Conservation (phyloP, 2,113 vertebrate genomes). For the Vidua chalybeata region DNA sequence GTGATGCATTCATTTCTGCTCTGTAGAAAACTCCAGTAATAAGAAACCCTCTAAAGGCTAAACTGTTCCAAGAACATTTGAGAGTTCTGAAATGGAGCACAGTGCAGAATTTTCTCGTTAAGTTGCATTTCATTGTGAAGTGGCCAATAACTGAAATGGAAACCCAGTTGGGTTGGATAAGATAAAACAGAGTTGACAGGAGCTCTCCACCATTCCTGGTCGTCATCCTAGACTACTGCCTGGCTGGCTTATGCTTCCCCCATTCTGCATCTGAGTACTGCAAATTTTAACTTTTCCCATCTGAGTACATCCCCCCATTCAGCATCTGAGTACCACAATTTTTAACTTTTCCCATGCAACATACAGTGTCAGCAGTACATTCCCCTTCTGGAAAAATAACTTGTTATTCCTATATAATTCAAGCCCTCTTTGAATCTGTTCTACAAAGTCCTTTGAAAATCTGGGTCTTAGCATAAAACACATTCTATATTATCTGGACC, state of each 20-base stretch:
- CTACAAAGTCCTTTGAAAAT: neutral
- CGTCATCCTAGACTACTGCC: neutral
- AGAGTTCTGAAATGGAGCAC: neutral
- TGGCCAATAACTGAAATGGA: neutral
- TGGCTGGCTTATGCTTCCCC: neutral
- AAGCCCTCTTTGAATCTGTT: neutral
- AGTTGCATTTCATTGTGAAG: neutral
- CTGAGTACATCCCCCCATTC: neutral
- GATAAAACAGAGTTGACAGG: neutral
- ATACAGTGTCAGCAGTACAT: neutral
- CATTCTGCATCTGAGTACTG: neutral
- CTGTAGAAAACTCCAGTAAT: neutral
- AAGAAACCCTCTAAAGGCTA: neutral
- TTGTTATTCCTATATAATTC: neutral
- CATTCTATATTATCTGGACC: neutral
- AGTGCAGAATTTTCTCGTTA: neutral
- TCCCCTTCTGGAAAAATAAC: neutral
- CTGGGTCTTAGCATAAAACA: neutral
- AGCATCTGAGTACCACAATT: neutral
- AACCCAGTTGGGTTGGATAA: neutral
- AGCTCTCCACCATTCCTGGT: neutral
- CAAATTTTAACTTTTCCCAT: neutral
- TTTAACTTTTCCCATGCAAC: neutral
- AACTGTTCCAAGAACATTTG: neutral
- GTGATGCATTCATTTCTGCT: neutral